A percentile compares a stretch with the other conserved stretches of the same genome.
Evolutionary conservation across 2,113 vertebrate species (phyloP).

Genomic region (Tetraodon nigroviridis): DNA sequence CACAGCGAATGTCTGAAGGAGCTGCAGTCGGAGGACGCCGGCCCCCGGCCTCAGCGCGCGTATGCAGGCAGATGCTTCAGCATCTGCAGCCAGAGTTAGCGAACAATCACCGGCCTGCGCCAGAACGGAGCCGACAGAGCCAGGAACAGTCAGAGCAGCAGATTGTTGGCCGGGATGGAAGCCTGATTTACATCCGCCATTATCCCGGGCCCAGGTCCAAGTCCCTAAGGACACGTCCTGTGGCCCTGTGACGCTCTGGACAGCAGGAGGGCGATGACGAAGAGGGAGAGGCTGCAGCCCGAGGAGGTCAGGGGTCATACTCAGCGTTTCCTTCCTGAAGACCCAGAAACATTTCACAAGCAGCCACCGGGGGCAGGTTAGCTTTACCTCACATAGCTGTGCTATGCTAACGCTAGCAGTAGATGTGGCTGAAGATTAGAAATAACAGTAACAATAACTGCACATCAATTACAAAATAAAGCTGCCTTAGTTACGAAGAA

Average conservation of each 20-base stretch:
- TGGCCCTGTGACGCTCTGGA: slow-evolving; percentile 10
- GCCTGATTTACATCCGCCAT: slow-evolving; percentile 54
- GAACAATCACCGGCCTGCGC: slow-evolving; percentile 14
- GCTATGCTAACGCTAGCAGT: too few relatives aligned
- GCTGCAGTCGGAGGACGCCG: neutral
- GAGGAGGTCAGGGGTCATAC: neutral
- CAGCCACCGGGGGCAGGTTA: too few relatives aligned
- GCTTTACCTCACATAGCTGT: too few relatives aligned
- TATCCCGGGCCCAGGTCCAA: slow-evolving; percentile 18
- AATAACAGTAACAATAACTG: too few relatives aligned
- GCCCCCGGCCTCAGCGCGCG: slow-evolving; percentile 14
- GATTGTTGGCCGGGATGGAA: slow-evolving; percentile 53
- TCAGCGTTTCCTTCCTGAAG: too few relatives aligned
- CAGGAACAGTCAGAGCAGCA: slow-evolving; percentile 40
- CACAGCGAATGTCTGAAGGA: neutral
- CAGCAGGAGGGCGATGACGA: slow-evolving; percentile 4
- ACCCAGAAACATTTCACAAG: too few relatives aligned
- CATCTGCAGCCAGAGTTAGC: slow-evolving; percentile 47
- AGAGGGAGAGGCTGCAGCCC: neutral
- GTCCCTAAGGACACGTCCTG: neutral
- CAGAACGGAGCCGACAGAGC: slow-evolving; percentile 4
- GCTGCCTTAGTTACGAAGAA: too few relatives aligned
- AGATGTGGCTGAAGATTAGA: too few relatives aligned
- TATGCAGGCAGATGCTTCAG: slow-evolving; percentile 58
- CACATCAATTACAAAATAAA: too few relatives aligned